Conservation (phyloP, 2,113 vertebrate species). For the Oreamnos americanus region DNA sequence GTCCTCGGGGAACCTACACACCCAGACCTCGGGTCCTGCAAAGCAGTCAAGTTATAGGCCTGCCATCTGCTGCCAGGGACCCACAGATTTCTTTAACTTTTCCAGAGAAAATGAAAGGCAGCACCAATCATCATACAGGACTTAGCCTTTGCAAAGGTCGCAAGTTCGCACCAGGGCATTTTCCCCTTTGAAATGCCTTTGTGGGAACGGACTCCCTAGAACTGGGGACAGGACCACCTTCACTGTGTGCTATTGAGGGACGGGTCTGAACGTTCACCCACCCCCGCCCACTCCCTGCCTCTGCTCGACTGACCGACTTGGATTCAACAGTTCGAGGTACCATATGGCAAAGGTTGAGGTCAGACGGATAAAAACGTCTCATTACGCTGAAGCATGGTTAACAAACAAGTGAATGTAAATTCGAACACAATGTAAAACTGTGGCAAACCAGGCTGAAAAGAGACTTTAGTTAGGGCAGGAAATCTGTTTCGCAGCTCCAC, state of each 20-base stretch:
- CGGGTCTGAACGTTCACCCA: neutral
- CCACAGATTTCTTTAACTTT: neutral
- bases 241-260: neutral
- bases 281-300: neutral
- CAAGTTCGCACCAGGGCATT: neutral
- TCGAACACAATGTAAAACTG: slow-evolving; percentile 91
- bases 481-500: slow-evolving; percentile 86
- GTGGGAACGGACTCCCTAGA: slow-evolving; percentile 37
- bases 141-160: neutral
- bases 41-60: neutral
- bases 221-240: neutral
- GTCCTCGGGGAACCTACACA: neutral
- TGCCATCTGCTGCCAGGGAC: slow-evolving; percentile 18
- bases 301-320: slow-evolving; percentile 50
- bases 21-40: neutral
- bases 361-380: slow-evolving; percentile 94
- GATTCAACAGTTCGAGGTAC: slow-evolving; percentile 78
- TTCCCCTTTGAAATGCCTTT: slow-evolving; percentile 15
- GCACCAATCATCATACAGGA: neutral
- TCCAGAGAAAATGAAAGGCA: slow-evolving; percentile 33
- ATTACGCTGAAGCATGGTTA: slow-evolving; percentile 88
- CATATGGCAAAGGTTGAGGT: slow-evolving; percentile 97
- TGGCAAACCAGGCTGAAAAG: slow-evolving; percentile 85
- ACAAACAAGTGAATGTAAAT: slow-evolving; percentile 93
- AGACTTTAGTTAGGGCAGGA: slow-evolving; percentile 76